Base-by-base conservation (phyloP, 2,113 vertebrate species). In the Canis aureus region DNA sequence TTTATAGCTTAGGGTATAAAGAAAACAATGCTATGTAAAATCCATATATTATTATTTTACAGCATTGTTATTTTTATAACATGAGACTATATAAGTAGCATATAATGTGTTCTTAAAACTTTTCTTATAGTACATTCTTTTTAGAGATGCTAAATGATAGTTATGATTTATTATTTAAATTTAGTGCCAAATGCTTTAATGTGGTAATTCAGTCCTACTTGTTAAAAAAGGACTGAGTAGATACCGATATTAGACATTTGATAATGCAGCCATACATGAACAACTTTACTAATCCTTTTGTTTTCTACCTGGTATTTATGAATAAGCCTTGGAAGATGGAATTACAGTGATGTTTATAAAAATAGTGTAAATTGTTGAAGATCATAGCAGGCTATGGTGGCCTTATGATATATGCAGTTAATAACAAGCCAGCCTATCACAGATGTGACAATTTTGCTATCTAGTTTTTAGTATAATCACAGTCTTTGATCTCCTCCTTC, bases 401-500 rank as follows among this genome's bases (percentile, higher is more conserved):
- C 85, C 92, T 85, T 78, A 5, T 35, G 53, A 73, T 4, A 2
- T 11, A 15, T 22, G 13, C 38, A 80, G 88, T 94, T 82, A 86
- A 74, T 96, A 17, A 17, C 17, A 79, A 92, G 22, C 51, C 73
- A 16, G 43, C 49, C 25, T 16, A 12, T 69, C 53, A 92, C 27
- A 12, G 57, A 87, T 67, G 53, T 23, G 51, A 23, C 13, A 23
- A 76, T 73, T 32, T 69, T 80, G 43, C 74, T 86, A n/a, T 80
- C 73, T 49, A 19, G 19, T 67, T 89, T 78, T 22, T 84, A 57
- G 49, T 69, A 23, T 84, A 55, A 85, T 88, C 64, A 29, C 4
- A 32, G 12, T 64, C 79, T 96, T 97, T 89, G 82, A 80, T 86
- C 43, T 86, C 69, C 82, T 82, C 49, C 57, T 92, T 95, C 23